These are phyloP conservation scores for Bos indicus DNA, from an alignment of 2,113 vertebrate genomes.

Conservation along the genomic window DNA sequence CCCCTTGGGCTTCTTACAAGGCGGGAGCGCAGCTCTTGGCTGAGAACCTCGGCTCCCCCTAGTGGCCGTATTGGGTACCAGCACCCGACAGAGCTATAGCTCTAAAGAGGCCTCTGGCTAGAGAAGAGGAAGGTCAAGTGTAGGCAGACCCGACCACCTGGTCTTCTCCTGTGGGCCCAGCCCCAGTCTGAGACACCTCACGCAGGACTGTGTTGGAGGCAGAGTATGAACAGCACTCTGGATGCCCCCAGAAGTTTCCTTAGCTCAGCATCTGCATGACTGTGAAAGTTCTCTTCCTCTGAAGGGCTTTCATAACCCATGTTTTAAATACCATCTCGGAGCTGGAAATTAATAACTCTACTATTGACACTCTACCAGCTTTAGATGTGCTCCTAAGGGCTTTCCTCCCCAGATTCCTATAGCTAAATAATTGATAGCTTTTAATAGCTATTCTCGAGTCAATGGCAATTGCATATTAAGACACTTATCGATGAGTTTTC, in stretches of 20 bases:
- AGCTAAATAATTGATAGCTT: constrained; percentile 56
- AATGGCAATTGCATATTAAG: constrained; percentile 62
- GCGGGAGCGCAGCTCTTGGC: background rate
- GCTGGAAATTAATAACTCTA: constrained; percentile 56
- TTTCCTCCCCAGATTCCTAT: background rate
- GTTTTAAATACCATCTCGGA: constrained; percentile 14
- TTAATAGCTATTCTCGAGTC: constrained; percentile 37
- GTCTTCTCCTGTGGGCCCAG: background rate
- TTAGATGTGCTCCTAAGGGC: constrained; percentile 30
- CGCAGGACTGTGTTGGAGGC: background rate
- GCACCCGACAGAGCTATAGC: fast-evolving
- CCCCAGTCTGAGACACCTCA: background rate
- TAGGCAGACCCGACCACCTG: background rate
- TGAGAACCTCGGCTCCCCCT: constrained; percentile 12
- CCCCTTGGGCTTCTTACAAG: fast-evolving
- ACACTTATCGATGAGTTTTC: constrained; percentile 19
- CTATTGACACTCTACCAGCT: background rate
- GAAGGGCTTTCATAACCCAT: background rate
- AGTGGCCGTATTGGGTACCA: background rate
- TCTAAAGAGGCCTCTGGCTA: background rate
- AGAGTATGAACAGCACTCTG: background rate
- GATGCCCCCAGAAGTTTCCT: background rate
- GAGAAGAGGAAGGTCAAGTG: background rate
- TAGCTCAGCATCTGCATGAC: background rate
- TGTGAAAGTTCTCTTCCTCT: background rate